Evolutionary conservation across 2,797 vertebrate genomes (phyloP).

Genomic region (Notolepis coatsorum): DNA sequence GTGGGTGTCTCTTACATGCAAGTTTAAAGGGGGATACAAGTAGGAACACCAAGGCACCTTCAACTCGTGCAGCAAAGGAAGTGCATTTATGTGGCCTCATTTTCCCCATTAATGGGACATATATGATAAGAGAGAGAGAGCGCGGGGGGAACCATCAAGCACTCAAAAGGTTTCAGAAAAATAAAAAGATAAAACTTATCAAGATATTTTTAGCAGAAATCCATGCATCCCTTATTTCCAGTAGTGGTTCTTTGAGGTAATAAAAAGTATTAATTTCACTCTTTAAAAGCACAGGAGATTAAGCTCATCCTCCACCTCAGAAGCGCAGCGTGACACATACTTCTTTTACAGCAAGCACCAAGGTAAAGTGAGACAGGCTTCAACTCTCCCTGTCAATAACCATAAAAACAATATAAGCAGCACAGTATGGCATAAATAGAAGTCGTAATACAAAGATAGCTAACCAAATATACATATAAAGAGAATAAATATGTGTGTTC

Average conservation of each 20-base stretch:
- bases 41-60: constrained; percentile 84
- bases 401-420: constrained; percentile 79
- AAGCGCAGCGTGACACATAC: constrained; percentile 71
- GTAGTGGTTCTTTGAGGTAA: constrained; percentile 80
- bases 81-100: constrained; percentile 70
- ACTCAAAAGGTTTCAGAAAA: constrained; percentile 60
- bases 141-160: constrained; percentile 51
- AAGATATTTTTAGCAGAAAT: constrained; percentile 73
- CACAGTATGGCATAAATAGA: constrained; percentile 71
- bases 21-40: constrained; percentile 78
- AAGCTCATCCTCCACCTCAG: constrained; percentile 69
- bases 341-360: constrained; percentile 82
- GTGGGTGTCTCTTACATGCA: constrained; percentile 84
- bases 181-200: constrained; percentile 56
- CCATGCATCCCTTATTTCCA: constrained; percentile 75
- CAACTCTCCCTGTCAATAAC: constrained; percentile 60
- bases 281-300: constrained; percentile 68
- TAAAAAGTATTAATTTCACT: constrained; percentile 80
- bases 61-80: constrained; percentile 82
- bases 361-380: constrained; percentile 75
- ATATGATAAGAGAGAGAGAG: no score
- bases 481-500: constrained; percentile 80
- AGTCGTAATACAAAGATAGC: constrained; percentile 80
- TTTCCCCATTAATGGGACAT: constrained; percentile 55
- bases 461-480: constrained; percentile 90